phyloP scores from a whole-genome alignment of 2,888 invertebrate genomes.

The Idaea aversata region DNA sequence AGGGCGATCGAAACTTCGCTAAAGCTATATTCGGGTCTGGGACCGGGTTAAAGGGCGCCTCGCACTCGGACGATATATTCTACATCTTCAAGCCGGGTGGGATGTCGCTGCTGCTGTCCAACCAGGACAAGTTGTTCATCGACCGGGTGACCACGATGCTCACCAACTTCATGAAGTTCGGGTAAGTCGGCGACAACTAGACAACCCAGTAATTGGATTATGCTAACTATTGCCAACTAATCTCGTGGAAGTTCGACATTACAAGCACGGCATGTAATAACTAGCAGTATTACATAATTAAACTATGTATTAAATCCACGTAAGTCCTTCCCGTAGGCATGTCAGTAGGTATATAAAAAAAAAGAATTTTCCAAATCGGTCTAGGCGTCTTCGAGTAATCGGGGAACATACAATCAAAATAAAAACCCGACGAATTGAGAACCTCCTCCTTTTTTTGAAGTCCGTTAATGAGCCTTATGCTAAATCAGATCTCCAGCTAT shows the following conservation, averaged over 20 bases:
- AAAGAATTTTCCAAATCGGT: too few relatives aligned
- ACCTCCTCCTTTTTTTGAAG: too few relatives aligned
- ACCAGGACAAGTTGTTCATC: conserved; percentile 49
- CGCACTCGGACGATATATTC: conserved; percentile 67
- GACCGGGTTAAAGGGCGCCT: conserved; percentile 41
- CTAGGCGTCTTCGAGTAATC: too few relatives aligned
- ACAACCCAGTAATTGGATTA: conserved; percentile 24
- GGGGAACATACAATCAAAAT: too few relatives aligned
- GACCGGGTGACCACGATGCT: conserved; percentile 59
- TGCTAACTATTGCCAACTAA: conserved; percentile 20
- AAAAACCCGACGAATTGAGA: too few relatives aligned
- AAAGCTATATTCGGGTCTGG: conserved; percentile 44
- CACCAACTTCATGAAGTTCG: conserved; percentile 66
- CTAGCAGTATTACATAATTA: background rate
- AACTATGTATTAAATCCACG: too few relatives aligned
- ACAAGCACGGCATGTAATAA: background rate
- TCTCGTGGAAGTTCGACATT: conserved; percentile 21
- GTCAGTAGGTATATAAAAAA: too few relatives aligned
- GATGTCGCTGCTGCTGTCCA: conserved; percentile 39
- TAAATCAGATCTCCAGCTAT: too few relatives aligned
- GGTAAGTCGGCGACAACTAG: conserved; percentile 38
- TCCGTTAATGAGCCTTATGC: too few relatives aligned
- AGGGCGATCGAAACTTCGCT: conserved; percentile 60
- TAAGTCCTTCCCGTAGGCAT: too few relatives aligned
- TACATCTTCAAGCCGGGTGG: conserved; percentile 68